Conservation (phyloP, 2,797 vertebrate genomes). For the Sebastes oblongus region DNA sequence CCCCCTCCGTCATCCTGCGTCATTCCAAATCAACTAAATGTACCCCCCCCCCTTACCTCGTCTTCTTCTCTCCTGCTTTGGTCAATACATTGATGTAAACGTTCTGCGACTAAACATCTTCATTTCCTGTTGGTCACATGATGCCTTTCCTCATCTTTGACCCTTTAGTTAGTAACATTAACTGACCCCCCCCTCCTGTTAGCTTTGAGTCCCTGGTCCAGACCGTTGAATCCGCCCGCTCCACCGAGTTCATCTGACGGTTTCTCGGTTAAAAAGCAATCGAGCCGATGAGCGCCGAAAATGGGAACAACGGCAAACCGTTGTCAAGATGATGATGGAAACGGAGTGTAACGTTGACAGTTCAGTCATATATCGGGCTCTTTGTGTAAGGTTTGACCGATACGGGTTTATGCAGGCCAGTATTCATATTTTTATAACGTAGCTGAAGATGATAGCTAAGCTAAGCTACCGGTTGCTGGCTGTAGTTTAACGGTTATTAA, state of each 20-base stretch:
- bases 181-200: neutral
- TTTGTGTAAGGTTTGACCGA: constrained; percentile 53
- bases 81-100: neutral
- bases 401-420: constrained; percentile 35
- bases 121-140: constrained; percentile 30
- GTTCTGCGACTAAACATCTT: constrained; percentile 1
- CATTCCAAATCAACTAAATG: constrained; percentile 40
- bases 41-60: neutral
- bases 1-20: constrained; percentile 11
- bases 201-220: neutral
- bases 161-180: constrained; percentile 4
- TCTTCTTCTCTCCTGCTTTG: neutral
- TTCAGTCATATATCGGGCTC: neutral
- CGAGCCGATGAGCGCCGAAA: neutral
- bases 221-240: neutral
- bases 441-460: neutral
- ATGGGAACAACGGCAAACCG: neutral
- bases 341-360: no score
- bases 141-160: constrained; percentile 47
- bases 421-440: constrained; percentile 7
- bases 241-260: neutral
- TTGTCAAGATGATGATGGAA: neutral
- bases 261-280: neutral
- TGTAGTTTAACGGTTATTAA: neutral
- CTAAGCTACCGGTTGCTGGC: neutral